A percentile compares a stretch with the other conserved stretches of the same genome.
Evolutionary conservation across 2,113 vertebrate genomes (phyloP).

Genomic region (Gnathochromis pfefferi): DNA sequence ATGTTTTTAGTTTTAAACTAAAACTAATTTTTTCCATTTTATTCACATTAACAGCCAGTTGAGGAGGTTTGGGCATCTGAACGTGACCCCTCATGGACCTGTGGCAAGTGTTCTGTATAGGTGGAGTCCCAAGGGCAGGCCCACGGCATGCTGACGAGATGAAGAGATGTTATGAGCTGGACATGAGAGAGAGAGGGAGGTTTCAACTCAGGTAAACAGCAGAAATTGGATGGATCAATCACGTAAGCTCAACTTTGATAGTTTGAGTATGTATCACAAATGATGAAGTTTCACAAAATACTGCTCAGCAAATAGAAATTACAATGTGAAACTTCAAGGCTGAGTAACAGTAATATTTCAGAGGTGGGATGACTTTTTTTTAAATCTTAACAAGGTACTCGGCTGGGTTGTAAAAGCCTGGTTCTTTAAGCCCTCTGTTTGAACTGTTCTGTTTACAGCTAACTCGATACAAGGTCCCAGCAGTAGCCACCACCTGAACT

Average conservation of each 20-base stretch:
- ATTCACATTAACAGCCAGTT: neutral
- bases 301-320: neutral
- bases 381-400: neutral
- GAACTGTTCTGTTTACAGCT: neutral
- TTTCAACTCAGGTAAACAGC: neutral
- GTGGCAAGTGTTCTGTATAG: neutral
- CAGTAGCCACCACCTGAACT: neutral
- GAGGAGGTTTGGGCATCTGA: neutral
- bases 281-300: neutral
- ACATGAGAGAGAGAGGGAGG: neutral
- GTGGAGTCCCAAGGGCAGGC: neutral
- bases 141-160: neutral
- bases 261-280: neutral
- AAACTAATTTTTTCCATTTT: neutral
- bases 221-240: neutral
- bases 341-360: neutral
- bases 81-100: neutral
- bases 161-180: neutral
- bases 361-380: neutral
- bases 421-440: neutral
- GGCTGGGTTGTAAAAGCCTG: neutral
- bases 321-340: neutral
- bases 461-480: conserved; percentile 3
- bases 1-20: neutral
- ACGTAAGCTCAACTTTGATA: neutral